phyloP scores from a whole-genome alignment of 2,113 vertebrate species.

The Synchiropus splendidus region DNA sequence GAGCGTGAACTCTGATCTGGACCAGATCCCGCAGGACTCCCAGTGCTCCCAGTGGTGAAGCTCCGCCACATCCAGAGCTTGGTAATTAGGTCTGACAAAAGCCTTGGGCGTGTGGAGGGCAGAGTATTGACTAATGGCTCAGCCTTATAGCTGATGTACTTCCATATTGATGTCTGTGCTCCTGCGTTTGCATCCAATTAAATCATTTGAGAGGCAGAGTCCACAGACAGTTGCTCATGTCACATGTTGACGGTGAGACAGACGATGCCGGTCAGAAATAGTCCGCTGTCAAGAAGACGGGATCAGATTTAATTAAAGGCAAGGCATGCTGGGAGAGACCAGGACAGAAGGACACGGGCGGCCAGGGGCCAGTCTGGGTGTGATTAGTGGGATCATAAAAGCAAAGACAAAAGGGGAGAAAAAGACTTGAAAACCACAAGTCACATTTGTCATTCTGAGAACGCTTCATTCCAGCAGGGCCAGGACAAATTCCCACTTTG shows the following conservation, averaged over 20 bases:
- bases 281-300: slow-evolving; percentile 48
- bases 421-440: slow-evolving; percentile 50
- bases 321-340: slow-evolving; percentile 52
- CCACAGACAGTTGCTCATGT: slow-evolving; percentile 1
- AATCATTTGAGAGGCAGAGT: slow-evolving; percentile 58
- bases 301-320: slow-evolving; percentile 61
- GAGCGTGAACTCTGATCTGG: slow-evolving; percentile 57
- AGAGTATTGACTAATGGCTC: slow-evolving; percentile 59
- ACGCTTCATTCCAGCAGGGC: slow-evolving; percentile 44
- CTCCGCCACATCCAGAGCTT: slow-evolving; percentile 63
- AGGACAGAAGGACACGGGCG: slow-evolving; percentile 56
- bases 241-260: slow-evolving; percentile 5
- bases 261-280: slow-evolving; percentile 36
- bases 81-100: slow-evolving; percentile 58
- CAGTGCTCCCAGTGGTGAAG: slow-evolving; percentile 47
- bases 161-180: slow-evolving; percentile 58
- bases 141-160: slow-evolving; percentile 62
- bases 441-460: slow-evolving; percentile 41
- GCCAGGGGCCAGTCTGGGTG: slow-evolving; percentile 54
- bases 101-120: slow-evolving; percentile 45
- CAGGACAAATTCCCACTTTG: slow-evolving; percentile 43
- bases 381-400: slow-evolving; percentile 62
- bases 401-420: slow-evolving; percentile 47
- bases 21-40: slow-evolving; percentile 57
- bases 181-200: slow-evolving; percentile 68